Percentiles rank a stretch among this genome's conserved stretches.
These are phyloP conservation scores for Smutsia temminckii DNA, from an alignment of 2,797 vertebrate species.

Conservation along the genomic window DNA sequence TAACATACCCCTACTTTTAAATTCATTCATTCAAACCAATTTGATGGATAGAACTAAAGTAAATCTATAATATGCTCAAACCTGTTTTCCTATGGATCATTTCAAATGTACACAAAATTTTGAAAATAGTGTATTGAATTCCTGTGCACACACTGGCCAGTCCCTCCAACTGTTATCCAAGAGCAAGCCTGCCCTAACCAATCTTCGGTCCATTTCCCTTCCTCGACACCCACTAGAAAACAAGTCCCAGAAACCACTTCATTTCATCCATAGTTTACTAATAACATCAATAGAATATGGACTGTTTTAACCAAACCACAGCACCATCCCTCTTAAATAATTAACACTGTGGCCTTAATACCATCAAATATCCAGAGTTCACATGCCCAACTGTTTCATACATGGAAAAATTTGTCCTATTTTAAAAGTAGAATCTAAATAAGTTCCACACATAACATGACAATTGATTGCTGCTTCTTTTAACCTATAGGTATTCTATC, in stretches of 20 bases:
- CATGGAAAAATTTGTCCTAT: not conserved
- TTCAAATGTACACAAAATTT: not conserved
- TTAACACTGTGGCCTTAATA: not conserved
- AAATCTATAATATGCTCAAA: not conserved
- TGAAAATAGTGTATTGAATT: not conserved
- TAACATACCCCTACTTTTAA: not conserved
- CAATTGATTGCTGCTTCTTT: not conserved
- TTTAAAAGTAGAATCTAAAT: not conserved
- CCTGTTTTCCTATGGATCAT: not conserved
- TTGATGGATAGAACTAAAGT: not conserved
- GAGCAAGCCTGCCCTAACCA: not conserved
- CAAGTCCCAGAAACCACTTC: not conserved
- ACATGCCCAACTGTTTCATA: not conserved
- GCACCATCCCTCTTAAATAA: not conserved
- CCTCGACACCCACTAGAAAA: not conserved
- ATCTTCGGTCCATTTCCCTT: not conserved
- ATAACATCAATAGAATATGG: not conserved
- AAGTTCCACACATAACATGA: not conserved
- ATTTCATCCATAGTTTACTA: not conserved
- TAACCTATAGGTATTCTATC: not conserved
- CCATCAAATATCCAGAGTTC: not conserved
- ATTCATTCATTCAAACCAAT: not conserved
- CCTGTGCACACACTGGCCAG: not conserved
- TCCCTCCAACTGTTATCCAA: not conserved
- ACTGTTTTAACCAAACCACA: not conserved